These are phyloP conservation scores for Zaprionus lineosus DNA, from an alignment of 2,888 invertebrate species.

Conservation along the genomic window DNA sequence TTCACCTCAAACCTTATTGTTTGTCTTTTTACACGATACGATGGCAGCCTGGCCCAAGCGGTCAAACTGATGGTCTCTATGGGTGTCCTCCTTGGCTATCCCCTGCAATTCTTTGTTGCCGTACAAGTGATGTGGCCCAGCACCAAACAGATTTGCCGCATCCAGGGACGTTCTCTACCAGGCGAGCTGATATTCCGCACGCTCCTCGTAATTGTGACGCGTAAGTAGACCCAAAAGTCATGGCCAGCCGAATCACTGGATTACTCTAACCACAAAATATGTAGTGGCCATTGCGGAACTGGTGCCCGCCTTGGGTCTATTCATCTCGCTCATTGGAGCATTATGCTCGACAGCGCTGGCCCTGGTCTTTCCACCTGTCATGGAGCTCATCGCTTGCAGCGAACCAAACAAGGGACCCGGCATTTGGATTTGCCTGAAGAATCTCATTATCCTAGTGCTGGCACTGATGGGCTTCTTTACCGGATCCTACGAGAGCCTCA, in stretches of 20 bases:
- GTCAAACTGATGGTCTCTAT: constrained; percentile 93
- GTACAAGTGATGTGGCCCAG: constrained; percentile 94
- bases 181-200: constrained; percentile 89
- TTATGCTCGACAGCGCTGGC: constrained; percentile 94
- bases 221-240: constrained; percentile 85
- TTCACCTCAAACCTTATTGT: background rate
- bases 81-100: constrained; percentile 94
- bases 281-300: constrained; percentile 92
- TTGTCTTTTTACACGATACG: background rate
- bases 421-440: constrained; percentile 84
- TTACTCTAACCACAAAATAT: background rate
- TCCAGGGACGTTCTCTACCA: constrained; percentile 84
- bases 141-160: constrained; percentile 84
- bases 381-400: constrained; percentile 89
- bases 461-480: constrained; percentile 89
- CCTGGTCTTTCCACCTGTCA: constrained; percentile 93
- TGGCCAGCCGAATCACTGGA: background rate
- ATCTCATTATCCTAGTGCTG: constrained; percentile 86
- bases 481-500: constrained; percentile 89
- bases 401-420: constrained; percentile 84
- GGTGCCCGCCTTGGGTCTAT: constrained; percentile 92
- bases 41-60: constrained; percentile 88
- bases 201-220: constrained; percentile 89
- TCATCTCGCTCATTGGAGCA: constrained; percentile 96
- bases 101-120: constrained; percentile 97